Evolutionary conservation across 1,140 invertebrate genomes (phyloP).

Genomic region (Drosophila bifasciata): DNA sequence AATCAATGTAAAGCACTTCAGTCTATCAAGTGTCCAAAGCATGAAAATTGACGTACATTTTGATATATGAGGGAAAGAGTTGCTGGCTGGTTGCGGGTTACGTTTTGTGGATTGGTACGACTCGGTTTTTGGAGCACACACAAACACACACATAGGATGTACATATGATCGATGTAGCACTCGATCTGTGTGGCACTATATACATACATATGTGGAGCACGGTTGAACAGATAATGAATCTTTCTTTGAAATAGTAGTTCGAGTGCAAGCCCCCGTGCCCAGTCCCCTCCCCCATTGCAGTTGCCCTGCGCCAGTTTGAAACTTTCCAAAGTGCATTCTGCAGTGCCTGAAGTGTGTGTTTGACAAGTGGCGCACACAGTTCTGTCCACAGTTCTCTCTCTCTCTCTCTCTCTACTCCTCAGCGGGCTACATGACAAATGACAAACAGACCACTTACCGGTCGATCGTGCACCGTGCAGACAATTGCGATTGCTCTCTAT

Average conservation of each 20-base stretch:
- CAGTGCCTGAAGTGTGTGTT: constrained; percentile 42
- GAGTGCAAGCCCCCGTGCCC: constrained; percentile 10
- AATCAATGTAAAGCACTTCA: constrained; percentile 82
- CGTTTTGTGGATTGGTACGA: constrained; percentile 13
- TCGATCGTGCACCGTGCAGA: constrained; percentile 15
- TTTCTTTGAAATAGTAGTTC: constrained; percentile 5
- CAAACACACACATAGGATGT: too few species aligned
- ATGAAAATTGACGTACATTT: constrained; percentile 83
- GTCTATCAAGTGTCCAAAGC: constrained; percentile 80
- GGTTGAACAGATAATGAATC: constrained; percentile 51
- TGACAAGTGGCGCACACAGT: constrained; percentile 37
- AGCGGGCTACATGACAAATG: constrained; percentile 48
- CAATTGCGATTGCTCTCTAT: constrained; percentile 10
- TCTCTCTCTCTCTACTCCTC: too few species aligned
- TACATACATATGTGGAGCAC: constrained; percentile 65
- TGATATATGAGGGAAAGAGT: constrained; percentile 66
- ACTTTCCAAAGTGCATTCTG: constrained; percentile 76
- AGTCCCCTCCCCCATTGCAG: constrained; percentile 7
- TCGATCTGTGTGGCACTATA: constrained; percentile 6
- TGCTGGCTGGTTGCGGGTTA: neutral
- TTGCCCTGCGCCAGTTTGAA: constrained; percentile 22
- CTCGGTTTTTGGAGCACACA: constrained; percentile 13
- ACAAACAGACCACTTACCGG: constrained; percentile 51
- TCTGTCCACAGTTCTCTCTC: constrained; percentile 37
- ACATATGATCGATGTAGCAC: constrained; percentile 48